phyloP scores from a whole-genome alignment of 2,797 vertebrate genomes.

The Chaetophractus vellerosus region DNA sequence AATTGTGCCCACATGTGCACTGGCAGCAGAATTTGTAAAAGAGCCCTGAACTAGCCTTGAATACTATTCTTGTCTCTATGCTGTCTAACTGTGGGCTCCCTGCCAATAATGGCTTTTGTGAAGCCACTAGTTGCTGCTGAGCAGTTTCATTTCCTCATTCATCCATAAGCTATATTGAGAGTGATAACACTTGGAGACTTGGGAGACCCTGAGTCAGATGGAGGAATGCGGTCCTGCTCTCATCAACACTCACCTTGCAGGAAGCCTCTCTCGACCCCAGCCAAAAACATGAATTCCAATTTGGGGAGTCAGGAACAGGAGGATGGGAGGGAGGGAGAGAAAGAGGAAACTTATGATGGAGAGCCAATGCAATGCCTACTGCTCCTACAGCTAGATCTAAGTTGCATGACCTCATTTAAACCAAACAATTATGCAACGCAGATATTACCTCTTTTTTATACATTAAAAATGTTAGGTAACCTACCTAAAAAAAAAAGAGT shows the following conservation, averaged over 20 bases:
- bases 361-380: too few relatives aligned
- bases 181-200: slow-evolving; percentile 56
- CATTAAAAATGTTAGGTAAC: slow-evolving; percentile 21
- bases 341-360: neutral
- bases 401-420: neutral
- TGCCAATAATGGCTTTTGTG: slow-evolving; percentile 82
- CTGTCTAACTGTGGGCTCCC: slow-evolving; percentile 76
- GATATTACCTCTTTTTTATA: neutral
- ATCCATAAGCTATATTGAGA: slow-evolving; percentile 77
- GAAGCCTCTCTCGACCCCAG: slow-evolving; percentile 28
- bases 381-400: neutral
- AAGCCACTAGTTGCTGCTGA: slow-evolving; percentile 83
- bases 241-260: slow-evolving; percentile 55
- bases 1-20: slow-evolving; percentile 70
- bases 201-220: slow-evolving; percentile 57
- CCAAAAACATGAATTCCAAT: neutral
- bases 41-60: slow-evolving; percentile 79
- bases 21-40: slow-evolving; percentile 73
- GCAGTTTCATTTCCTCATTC: slow-evolving; percentile 77
- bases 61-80: slow-evolving; percentile 78
- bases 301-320: neutral
- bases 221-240: slow-evolving; percentile 38
- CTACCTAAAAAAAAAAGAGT: neutral
- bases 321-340: neutral
- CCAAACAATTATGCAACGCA: slow-evolving; percentile 35